Evolutionary conservation across 2,888 invertebrate species (phyloP).

Genomic region (Hylaea fasciaria): DNA sequence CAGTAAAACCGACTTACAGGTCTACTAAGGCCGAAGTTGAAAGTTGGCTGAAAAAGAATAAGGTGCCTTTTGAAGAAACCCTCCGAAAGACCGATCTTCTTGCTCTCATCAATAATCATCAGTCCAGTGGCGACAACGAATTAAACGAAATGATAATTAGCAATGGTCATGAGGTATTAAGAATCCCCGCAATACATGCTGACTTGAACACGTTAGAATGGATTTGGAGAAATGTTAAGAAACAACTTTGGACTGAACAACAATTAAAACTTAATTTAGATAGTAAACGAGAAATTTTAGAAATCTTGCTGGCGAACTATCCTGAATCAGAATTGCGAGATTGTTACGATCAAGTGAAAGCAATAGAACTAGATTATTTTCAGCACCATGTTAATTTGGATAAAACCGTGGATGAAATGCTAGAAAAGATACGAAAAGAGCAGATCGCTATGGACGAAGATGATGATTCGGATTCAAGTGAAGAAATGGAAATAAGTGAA

Average conservation of each 20-base stretch:
- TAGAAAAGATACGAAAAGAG: slow-evolving; percentile 1
- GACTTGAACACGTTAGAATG: slow-evolving; percentile 15
- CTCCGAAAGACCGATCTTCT: slow-evolving; percentile 5
- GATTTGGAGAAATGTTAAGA: slow-evolving; percentile 5
- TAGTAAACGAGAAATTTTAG: not conserved
- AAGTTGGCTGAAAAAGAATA: slow-evolving; percentile 4
- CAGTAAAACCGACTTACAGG: slow-evolving; percentile 8
- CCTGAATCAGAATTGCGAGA: slow-evolving; percentile 1
- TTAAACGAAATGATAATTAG: slow-evolving; percentile 8
- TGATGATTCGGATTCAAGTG: slow-evolving; percentile 10
- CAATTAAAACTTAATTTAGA: slow-evolving; percentile 2
- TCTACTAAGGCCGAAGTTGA: slow-evolving; percentile 1
- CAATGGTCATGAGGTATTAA: slow-evolving; percentile 10
- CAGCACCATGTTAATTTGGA: slow-evolving; percentile 1
- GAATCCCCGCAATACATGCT: slow-evolving; percentile 16
- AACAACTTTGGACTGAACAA: slow-evolving; percentile 2
- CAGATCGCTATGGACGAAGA: slow-evolving; percentile 1
- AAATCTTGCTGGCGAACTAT: not conserved
- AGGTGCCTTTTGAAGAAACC: not conserved
- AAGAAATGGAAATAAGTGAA: slow-evolving; percentile 16
- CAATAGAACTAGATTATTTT: slow-evolving; percentile 9
- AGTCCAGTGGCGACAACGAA: not conserved
- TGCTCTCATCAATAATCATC: slow-evolving; percentile 8
- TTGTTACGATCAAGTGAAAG: not conserved
- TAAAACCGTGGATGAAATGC: slow-evolving; percentile 5